phyloP scores from a whole-genome alignment of 2,888 invertebrate genomes.

The Drosophila subquinaria region DNA sequence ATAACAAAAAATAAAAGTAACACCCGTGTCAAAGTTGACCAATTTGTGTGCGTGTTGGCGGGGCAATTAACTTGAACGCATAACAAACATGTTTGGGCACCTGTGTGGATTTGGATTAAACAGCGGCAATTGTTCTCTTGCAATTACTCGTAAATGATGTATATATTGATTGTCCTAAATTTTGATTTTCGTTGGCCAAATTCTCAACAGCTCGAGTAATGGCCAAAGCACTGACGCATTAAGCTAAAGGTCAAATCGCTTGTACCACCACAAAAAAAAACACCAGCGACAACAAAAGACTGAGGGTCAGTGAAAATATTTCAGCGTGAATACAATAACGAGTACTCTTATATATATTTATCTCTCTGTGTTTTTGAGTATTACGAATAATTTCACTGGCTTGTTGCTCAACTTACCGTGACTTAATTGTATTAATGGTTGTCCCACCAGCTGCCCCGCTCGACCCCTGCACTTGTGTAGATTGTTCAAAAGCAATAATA shows the following conservation, averaged over 20 bases:
- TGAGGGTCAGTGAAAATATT: constrained; percentile 53
- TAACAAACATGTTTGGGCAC: constrained; percentile 56
- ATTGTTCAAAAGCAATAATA: constrained; percentile 59
- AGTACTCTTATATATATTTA: constrained; percentile 4
- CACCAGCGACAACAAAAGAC: constrained; percentile 14
- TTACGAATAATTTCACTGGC: constrained; percentile 62
- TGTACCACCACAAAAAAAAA: constrained; percentile 39
- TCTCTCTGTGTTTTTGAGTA: constrained; percentile 20
- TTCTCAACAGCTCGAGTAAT: constrained; percentile 10
- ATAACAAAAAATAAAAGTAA: constrained; percentile 32
- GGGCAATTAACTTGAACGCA: constrained; percentile 61
- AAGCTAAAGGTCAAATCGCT: constrained; percentile 75
- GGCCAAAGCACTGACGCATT: constrained; percentile 69
- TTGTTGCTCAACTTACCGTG: constrained; percentile 82
- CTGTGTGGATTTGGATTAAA: constrained; percentile 61
- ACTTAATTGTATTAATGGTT: constrained; percentile 84
- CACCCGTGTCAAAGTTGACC: constrained; percentile 52
- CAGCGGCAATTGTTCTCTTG: constrained; percentile 59
- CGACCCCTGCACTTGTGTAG: constrained; percentile 47
- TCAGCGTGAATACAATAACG: constrained; percentile 6
- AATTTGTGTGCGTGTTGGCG: constrained; percentile 66
- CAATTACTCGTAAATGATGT: constrained; percentile 66
- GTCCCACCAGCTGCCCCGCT: constrained; percentile 64
- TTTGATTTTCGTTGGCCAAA: constrained; percentile 36
- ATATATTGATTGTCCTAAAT: constrained; percentile 81